Evolutionary conservation across 1,140 invertebrate genomes (phyloP).

Genomic region (Monomorium pharaonis): DNA sequence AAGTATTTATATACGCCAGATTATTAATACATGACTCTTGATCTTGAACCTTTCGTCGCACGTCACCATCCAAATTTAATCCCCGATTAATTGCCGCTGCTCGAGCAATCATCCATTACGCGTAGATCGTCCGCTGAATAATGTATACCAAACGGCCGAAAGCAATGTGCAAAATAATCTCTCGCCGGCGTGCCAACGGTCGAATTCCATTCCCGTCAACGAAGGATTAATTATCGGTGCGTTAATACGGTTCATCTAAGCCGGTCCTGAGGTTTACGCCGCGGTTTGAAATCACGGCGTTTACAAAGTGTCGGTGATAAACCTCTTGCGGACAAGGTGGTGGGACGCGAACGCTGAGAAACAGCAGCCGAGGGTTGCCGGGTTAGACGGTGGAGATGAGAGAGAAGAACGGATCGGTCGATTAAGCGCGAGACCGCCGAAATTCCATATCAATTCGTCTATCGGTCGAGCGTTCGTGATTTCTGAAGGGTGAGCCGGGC

Average conservation of each 20-base stretch:
- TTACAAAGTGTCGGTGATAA: constrained; percentile 70
- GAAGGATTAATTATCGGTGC: constrained; percentile 68
- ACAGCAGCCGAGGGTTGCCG: constrained; percentile 39
- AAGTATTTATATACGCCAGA: not conserved
- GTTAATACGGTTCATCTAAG: constrained; percentile 59
- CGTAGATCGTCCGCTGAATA: constrained; percentile 30
- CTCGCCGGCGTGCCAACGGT: constrained; percentile 21
- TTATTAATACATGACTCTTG: constrained; percentile 29
- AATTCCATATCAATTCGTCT: constrained; percentile 81
- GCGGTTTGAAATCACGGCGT: constrained; percentile 57
- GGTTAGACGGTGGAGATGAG: constrained; percentile 54
- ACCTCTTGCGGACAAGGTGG: constrained; percentile 70
- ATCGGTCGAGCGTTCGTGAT: constrained; percentile 64
- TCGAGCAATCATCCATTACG: constrained; percentile 23
- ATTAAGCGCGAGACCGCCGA: constrained; percentile 75
- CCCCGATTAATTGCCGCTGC: constrained; percentile 37
- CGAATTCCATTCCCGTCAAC: constrained; percentile 50
- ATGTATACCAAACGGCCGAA: constrained; percentile 14
- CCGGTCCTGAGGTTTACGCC: constrained; percentile 52
- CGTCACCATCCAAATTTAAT: constrained; percentile 38
- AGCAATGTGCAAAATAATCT: constrained; percentile 47
- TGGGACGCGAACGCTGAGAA: constrained; percentile 37
- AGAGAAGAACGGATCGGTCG: constrained; percentile 69
- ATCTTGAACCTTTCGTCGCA: constrained; percentile 16
- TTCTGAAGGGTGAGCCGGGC: constrained; percentile 62